A percentile compares a stretch with the other conserved stretches of the same genome.
These are phyloP conservation scores for Cephus sareptanus DNA, from an alignment of 2,888 invertebrate genomes.

Conservation along the genomic window DNA sequence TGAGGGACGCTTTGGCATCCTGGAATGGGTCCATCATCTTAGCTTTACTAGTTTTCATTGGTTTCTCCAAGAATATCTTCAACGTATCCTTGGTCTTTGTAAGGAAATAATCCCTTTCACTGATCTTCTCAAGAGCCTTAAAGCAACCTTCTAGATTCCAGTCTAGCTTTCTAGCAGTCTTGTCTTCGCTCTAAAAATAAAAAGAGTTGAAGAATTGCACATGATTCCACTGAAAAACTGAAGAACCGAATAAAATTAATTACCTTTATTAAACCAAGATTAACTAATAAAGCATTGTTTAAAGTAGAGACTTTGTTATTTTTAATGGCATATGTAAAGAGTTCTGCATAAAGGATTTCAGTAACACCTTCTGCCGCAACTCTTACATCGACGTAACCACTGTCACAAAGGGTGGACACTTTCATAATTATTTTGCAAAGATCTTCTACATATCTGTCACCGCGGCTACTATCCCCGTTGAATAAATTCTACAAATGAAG, in stretches of 20 bases:
- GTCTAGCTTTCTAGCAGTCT: slow-evolving; percentile 69
- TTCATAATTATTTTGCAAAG: slow-evolving; percentile 68
- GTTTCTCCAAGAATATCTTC: slow-evolving; percentile 68
- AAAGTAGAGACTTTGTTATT: slow-evolving; percentile 69
- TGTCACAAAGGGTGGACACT: slow-evolving; percentile 70
- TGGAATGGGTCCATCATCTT: slow-evolving; percentile 52
- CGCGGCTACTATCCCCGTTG: slow-evolving; percentile 24
- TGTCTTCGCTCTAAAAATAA: slow-evolving; percentile 75
- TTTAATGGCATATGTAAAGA: slow-evolving; percentile 68
- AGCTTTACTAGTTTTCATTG: slow-evolving; percentile 49
- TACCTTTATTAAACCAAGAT: slow-evolving; percentile 80
- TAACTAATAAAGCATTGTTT: slow-evolving; percentile 75
- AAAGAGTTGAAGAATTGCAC: background rate
- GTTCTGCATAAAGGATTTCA: slow-evolving; percentile 68
- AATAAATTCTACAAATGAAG: slow-evolving; percentile 3
- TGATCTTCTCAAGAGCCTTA: slow-evolving; percentile 69
- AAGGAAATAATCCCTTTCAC: slow-evolving; percentile 69
- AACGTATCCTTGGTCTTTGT: slow-evolving; percentile 67
- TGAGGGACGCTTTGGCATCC: slow-evolving; percentile 55
- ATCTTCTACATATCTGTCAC: slow-evolving; percentile 56
- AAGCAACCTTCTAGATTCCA: slow-evolving; percentile 76
- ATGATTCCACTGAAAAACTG: slow-evolving; percentile 5
- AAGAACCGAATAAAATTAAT: slow-evolving; percentile 22
- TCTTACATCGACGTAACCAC: slow-evolving; percentile 68
- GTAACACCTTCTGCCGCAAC: slow-evolving; percentile 65